These are phyloP conservation scores for Euura saliciscinereae DNA, from an alignment of 1,140 invertebrate species.

Conservation along the genomic window DNA sequence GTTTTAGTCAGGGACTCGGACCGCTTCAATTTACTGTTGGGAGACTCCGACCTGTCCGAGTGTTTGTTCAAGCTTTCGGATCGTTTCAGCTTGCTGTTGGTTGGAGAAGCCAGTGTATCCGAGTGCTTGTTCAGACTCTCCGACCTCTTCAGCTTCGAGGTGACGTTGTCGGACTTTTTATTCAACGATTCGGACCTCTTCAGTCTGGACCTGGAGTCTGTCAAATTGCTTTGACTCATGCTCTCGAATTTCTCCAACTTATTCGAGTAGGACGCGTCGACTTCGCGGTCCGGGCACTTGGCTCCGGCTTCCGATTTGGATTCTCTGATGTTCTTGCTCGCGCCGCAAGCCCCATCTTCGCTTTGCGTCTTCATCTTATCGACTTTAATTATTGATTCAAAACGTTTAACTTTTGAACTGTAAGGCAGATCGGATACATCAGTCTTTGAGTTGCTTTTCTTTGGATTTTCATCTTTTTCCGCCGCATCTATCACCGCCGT, in stretches of 20 bases:
- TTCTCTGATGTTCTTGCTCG: slow-evolving; percentile 11
- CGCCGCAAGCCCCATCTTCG: background rate
- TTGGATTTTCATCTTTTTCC: slow-evolving; percentile 42
- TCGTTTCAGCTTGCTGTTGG: slow-evolving; percentile 59
- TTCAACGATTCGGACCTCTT: slow-evolving; percentile 69
- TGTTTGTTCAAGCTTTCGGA: slow-evolving; percentile 66
- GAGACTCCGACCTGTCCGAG: slow-evolving; percentile 50
- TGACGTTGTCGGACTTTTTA: slow-evolving; percentile 56
- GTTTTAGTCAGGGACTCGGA: slow-evolving; percentile 77
- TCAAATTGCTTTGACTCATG: slow-evolving; percentile 41
- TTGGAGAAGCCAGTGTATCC: slow-evolving; percentile 52
- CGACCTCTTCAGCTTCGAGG: slow-evolving; percentile 53
- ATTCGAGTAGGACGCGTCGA: slow-evolving; percentile 48
- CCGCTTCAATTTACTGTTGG: slow-evolving; percentile 61
- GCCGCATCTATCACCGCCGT: slow-evolving; percentile 32
- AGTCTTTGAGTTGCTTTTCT: slow-evolving; percentile 15
- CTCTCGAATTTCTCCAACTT: slow-evolving; percentile 56
- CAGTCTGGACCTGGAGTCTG: slow-evolving; percentile 53
- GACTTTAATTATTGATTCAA: slow-evolving; percentile 12
- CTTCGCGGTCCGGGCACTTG: slow-evolving; percentile 4
- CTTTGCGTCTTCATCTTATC: background rate
- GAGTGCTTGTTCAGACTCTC: slow-evolving; percentile 57
- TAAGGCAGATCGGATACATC: slow-evolving; percentile 9
- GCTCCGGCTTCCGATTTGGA: slow-evolving; percentile 7
- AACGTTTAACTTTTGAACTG: slow-evolving; percentile 26